Percentiles rank a stretch among this genome's conserved stretches.
Conservation (phyloP, 2,797 vertebrate genomes). For the Notolepis coatsorum region DNA sequence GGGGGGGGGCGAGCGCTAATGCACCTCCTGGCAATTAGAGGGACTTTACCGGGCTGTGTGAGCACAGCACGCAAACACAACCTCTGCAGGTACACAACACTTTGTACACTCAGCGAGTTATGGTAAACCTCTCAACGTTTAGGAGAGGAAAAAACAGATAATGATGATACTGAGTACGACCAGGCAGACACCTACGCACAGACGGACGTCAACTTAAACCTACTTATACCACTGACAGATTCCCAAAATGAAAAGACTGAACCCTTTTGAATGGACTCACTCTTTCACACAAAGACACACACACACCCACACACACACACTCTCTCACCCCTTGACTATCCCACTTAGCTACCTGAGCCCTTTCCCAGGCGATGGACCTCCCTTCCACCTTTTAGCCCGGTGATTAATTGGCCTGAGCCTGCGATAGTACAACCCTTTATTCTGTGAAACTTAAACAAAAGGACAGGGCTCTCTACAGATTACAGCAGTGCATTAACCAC, state of each 20-base stretch:
- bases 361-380: constrained; percentile 49
- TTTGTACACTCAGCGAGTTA: constrained; percentile 29
- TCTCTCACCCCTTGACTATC: constrained; percentile 3
- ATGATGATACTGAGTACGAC: no score
- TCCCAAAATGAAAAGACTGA: constrained; percentile 32
- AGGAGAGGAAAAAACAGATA: constrained; percentile 29
- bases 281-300: constrained; percentile 10
- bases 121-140: not conserved
- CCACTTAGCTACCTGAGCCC: constrained; percentile 11
- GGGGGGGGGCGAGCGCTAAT: constrained; percentile 78
- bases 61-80: constrained; percentile 60
- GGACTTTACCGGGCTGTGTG: constrained; percentile 76
- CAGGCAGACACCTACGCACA: constrained; percentile 48
- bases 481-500: constrained; percentile 80
- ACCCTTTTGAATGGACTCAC: constrained; percentile 39
- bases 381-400: constrained; percentile 61
- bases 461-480: constrained; percentile 80
- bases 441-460: constrained; percentile 84
- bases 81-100: constrained; percentile 43
- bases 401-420: constrained; percentile 82
- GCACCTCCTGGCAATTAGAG: constrained; percentile 81
- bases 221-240: constrained; percentile 12
- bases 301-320: constrained; percentile 47
- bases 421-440: constrained; percentile 80
- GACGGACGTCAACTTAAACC: constrained; percentile 47